Conservation (phyloP, 2,888 invertebrate species). For the Mechanitis mazaeus region DNA sequence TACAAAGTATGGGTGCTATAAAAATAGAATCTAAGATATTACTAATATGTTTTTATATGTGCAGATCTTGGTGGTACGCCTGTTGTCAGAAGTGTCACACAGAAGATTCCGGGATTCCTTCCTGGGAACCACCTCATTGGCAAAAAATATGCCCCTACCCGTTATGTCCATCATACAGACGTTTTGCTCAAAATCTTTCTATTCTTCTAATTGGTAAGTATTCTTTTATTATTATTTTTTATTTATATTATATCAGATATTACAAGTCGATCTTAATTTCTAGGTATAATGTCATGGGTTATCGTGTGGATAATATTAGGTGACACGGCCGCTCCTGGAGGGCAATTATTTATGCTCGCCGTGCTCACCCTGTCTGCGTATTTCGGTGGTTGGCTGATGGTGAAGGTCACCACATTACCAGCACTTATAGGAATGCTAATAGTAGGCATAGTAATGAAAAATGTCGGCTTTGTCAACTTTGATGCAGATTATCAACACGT, state of each 20-base stretch:
- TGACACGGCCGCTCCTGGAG: conserved; percentile 87
- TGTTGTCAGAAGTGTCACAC: conserved; percentile 88
- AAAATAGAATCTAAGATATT: conserved; percentile 5
- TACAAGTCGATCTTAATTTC: neutral
- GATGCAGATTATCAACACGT: conserved; percentile 81
- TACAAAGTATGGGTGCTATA: conserved; percentile 14
- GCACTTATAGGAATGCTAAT: conserved; percentile 91
- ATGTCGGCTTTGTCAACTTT: conserved; percentile 83
- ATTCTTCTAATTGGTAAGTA: conserved; percentile 81
- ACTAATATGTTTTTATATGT: conserved; percentile 32
- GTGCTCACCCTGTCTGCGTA: conserved; percentile 85
- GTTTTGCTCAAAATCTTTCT: conserved; percentile 85
- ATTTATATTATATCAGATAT: neutral
- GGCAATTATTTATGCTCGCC: conserved; percentile 86
- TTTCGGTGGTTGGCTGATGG: conserved; percentile 89
- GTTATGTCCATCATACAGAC: conserved; percentile 89
- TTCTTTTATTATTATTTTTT: neutral
- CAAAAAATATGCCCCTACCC: conserved; percentile 88
- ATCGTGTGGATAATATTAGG: conserved; percentile 86
- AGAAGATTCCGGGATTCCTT: conserved; percentile 82
- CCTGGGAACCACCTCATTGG: conserved; percentile 91
- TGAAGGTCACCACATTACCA: conserved; percentile 85
- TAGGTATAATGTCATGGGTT: conserved; percentile 84
- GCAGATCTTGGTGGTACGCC: conserved; percentile 88
- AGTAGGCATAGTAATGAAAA: conserved; percentile 84